Percentiles rank a stretch among this genome's conserved stretches.
Conservation (phyloP, 2,113 vertebrate species). For the Chiloscyllium plagiosum region DNA sequence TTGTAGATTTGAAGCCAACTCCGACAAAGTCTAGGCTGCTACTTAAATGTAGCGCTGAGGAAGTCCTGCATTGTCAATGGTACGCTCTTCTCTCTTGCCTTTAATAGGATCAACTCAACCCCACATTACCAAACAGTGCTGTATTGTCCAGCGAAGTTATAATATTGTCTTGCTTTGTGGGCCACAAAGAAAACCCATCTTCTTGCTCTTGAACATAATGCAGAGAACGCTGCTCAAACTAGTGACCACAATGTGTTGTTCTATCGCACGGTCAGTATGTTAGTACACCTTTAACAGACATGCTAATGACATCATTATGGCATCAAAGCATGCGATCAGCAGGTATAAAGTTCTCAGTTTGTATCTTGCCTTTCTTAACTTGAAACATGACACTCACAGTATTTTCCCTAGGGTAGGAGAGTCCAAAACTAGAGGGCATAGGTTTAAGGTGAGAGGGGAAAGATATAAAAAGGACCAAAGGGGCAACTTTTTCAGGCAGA, state of each 20-base stretch:
- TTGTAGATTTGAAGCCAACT: background rate
- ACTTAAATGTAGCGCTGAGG: background rate
- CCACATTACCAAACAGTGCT: background rate
- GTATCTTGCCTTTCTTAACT: too few relatives aligned
- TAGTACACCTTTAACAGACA: too few relatives aligned
- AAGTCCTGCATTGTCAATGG: background rate
- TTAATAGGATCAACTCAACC: background rate
- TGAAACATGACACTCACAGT: too few relatives aligned
- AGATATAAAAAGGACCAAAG: too few relatives aligned
- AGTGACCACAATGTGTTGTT: background rate
- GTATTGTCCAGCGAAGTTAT: background rate
- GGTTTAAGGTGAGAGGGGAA: too few relatives aligned
- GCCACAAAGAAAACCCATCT: background rate
- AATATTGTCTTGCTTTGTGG: background rate
- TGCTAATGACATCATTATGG: too few relatives aligned
- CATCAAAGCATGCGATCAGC: too few relatives aligned
- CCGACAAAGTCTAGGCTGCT: background rate
- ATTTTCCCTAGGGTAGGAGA: too few relatives aligned
- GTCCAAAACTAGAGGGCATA: too few relatives aligned
- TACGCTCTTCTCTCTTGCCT: background rate
- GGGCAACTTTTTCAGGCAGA: too few relatives aligned
- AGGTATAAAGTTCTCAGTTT: too few relatives aligned
- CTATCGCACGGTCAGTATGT: too few relatives aligned
- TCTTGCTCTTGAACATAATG: background rate
- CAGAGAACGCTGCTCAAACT: background rate